Evolutionary conservation across 2,888 invertebrate genomes (phyloP), one percentile per base, ranked within the genome.

Genomic region (Brachylomia viminalis): DNA sequence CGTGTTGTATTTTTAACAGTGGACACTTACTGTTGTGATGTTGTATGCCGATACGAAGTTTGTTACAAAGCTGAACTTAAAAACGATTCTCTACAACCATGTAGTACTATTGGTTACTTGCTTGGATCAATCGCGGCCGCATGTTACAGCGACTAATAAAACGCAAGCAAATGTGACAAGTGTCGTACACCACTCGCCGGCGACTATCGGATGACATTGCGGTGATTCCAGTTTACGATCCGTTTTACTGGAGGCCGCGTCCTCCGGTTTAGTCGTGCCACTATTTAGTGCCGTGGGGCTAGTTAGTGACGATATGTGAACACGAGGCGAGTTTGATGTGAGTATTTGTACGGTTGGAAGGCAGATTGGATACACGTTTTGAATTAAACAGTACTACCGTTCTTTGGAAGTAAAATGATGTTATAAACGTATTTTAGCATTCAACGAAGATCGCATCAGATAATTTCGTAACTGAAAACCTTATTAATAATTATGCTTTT

Each of bases 161-260:
- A 66, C 66, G 84, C 59, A 59, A 75, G 86, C 70, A 79, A 83
- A 64, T 72, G 77, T 65, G 74, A 75, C 78, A 65, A 65, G 59
- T 33, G 61, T 75, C 65, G 82, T 3, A 47, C 45, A 47, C 33
- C 38, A 58, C 30, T 68, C 45, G 67, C 68, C 56, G 45, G 30
- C 42, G 33, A 45, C 70, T 65, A 61, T 75, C 52, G 58, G 72
- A 45, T 69, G 71, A 56, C 73, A 77, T 47, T 68, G 79, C 54
- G 84, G 79, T 78, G 74, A 86, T 83, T 78, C 69, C 84, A 71
- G 69, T 83, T 83, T 83, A 86, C 79, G 86, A 86, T 68, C 67
- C 73, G 65, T 83, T 86, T 74, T 54, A 74, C 49, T 45, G 84
- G 54, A 67, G 72, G 86, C 70, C 68, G 68, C 61, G 69, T 65